These are phyloP conservation scores for Hyla sarda DNA, from an alignment of 2,113 vertebrate species.

Conservation along the genomic window DNA sequence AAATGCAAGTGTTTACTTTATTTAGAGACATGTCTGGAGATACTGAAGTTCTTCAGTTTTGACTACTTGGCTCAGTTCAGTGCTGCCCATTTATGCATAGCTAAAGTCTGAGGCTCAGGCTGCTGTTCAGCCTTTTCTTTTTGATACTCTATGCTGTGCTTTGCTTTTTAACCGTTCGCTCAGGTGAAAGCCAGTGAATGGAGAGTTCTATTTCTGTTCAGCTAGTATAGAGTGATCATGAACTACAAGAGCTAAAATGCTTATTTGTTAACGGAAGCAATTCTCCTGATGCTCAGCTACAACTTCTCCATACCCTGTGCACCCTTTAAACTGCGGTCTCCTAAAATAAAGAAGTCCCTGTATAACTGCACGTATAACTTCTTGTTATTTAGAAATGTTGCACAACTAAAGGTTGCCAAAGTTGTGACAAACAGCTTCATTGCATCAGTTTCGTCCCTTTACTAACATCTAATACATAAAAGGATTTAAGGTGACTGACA, in stretches of 20 bases:
- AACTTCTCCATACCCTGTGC: background rate
- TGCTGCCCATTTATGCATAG: no score
- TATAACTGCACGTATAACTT: background rate
- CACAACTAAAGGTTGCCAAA: constrained; percentile 10
- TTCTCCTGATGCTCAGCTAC: background rate
- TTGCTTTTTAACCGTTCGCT: no score
- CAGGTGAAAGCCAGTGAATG: background rate
- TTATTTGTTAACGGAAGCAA: background rate
- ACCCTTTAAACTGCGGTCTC: background rate
- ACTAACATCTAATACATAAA: no score
- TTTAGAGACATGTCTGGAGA: no score
- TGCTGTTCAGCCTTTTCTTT: no score
- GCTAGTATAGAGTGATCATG: background rate
- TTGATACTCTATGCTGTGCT: no score
- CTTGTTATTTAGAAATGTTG: background rate
- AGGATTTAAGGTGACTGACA: no score
- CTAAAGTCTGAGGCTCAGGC: no score
- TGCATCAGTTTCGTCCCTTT: constrained; percentile 41
- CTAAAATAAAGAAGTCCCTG: background rate
- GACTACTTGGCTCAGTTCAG: no score
- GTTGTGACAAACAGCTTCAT: background rate
- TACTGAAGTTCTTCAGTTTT: no score
- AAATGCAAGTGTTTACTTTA: no score
- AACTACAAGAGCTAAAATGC: no score
- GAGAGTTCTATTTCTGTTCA: background rate